Conservation (phyloP, 2,797 vertebrate genomes). For the Myotis planiceps region DNA sequence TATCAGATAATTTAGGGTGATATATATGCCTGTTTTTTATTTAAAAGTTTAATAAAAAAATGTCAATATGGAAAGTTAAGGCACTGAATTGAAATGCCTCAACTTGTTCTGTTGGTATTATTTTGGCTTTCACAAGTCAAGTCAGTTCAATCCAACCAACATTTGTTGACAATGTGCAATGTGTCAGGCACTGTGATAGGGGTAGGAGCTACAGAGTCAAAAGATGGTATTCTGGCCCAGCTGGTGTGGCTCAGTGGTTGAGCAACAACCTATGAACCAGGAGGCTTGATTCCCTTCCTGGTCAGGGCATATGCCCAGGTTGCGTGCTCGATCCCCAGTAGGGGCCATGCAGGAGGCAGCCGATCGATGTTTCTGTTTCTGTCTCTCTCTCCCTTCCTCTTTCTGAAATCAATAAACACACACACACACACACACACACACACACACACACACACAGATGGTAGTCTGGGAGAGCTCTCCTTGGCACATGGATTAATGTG, state of each 20-base stretch:
- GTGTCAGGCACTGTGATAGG: not conserved
- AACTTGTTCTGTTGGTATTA: not conserved
- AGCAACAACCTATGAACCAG: no score
- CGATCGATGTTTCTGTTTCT: no score
- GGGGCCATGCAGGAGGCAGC: no score
- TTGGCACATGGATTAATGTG: not conserved
- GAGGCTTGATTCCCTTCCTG: no score
- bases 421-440: no score
- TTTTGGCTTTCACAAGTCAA: conserved; percentile 43
- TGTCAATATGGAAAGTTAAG: conserved; percentile 57
- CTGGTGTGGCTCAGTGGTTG: no score
- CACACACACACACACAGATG: no score
- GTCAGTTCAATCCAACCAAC: not conserved
- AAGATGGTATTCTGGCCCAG: not conserved
- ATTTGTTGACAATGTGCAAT: not conserved
- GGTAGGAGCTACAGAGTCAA: not conserved
- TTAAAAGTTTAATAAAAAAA: conserved; percentile 68
- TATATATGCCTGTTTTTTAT: conserved; percentile 60
- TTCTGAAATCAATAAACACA: no score
- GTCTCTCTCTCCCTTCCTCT: no score
- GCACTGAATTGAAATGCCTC: conserved; percentile 10
- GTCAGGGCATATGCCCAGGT: no score
- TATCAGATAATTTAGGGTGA: conserved; percentile 55
- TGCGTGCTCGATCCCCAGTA: no score
- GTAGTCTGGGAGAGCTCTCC: not conserved